phyloP scores from a whole-genome alignment of 2,888 invertebrate genomes.

The Drosophila aldrichi region DNA sequence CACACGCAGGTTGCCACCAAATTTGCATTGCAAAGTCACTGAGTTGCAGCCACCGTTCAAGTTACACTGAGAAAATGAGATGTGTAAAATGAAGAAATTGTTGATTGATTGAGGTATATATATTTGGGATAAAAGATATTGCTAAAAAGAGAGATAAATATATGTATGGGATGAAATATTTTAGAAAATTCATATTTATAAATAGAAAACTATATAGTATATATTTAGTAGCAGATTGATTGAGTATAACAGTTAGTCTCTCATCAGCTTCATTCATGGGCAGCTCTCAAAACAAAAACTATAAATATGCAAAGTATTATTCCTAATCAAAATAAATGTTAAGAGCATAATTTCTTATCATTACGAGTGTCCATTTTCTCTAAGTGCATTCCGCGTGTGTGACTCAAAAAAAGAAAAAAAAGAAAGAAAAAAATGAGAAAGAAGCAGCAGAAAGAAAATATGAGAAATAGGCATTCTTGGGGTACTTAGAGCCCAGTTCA shows the following conservation, averaged over 20 bases:
- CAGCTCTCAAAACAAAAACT: not conserved
- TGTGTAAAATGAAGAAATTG: not conserved
- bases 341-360: not conserved
- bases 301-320: not conserved
- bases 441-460: conserved; percentile 29
- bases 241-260: not conserved
- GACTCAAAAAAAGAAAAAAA: conserved; percentile 17
- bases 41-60: conserved; percentile 22
- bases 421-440: too few species aligned
- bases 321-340: not conserved
- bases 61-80: conserved; percentile 2
- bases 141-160: not conserved
- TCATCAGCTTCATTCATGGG: not conserved
- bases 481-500: conserved; percentile 44
- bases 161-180: not conserved
- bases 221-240: not conserved
- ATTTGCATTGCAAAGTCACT: conserved; percentile 73
- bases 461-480: conserved; percentile 48
- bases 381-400: conserved; percentile 44
- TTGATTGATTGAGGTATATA: not conserved
- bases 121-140: not conserved
- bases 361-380: conserved; percentile 5
- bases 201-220: too few species aligned
- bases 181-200: too few species aligned
- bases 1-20: conserved; percentile 73